Evolutionary conservation across 2,113 vertebrate species (phyloP).

Genomic region (Peucedramus taeniatus): DNA sequence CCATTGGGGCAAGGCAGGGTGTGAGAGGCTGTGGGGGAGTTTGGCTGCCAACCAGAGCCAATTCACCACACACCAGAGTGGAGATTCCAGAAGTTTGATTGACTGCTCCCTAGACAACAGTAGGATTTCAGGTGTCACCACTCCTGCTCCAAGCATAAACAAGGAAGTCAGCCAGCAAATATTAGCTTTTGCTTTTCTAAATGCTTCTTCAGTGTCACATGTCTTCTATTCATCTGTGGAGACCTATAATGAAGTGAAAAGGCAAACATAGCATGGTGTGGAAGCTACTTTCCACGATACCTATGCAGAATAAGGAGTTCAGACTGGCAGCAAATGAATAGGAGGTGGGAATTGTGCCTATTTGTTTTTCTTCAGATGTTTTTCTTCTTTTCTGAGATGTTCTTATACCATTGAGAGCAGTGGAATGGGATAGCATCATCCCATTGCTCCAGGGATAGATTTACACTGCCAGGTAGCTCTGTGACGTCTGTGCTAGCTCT

Average conservation of each 20-base stretch:
- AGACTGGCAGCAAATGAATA: background rate
- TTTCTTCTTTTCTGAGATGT: background rate
- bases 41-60: background rate
- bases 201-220: background rate
- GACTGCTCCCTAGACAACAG: background rate
- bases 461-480: background rate
- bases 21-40: background rate
- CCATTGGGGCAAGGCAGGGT: rapidly evolving
- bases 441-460: background rate
- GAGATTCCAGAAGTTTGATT: background rate
- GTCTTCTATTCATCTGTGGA: background rate
- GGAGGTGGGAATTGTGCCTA: background rate
- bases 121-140: background rate
- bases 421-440: background rate
- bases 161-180: background rate
- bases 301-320: background rate
- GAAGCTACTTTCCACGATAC: background rate
- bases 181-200: background rate
- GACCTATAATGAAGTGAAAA: background rate
- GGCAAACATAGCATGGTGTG: background rate
- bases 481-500: background rate
- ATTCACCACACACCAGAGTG: background rate
- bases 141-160: background rate
- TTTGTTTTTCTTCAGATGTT: background rate
- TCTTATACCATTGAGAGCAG: background rate